A percentile compares a stretch with the other conserved stretches of the same genome.
Evolutionary conservation across 2,888 invertebrate genomes (phyloP).

Genomic region (Automeris io): DNA sequence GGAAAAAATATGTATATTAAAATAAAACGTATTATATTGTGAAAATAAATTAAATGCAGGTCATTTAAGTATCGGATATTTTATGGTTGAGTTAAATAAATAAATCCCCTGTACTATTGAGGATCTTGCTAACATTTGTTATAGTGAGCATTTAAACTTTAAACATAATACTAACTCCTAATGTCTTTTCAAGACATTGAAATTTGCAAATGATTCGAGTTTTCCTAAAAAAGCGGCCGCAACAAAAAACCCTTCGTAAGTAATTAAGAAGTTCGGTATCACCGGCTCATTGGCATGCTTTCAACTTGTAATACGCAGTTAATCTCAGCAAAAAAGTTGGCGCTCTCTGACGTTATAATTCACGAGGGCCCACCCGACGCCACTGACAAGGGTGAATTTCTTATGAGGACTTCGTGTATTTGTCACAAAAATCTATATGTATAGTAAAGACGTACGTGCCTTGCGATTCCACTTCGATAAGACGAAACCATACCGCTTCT

Average conservation of each 20-base stretch:
- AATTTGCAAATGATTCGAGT: constrained; percentile 44
- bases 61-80: too few species aligned
- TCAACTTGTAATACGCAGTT: constrained; percentile 64
- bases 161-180: constrained; percentile 40
- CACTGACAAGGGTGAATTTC: constrained; percentile 61
- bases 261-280: constrained; percentile 65
- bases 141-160: constrained; percentile 16
- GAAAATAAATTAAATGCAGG: too few species aligned
- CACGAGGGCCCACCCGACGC: constrained; percentile 46
- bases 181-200: constrained; percentile 33
- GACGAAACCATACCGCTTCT: constrained; percentile 27
- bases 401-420: constrained; percentile 53
- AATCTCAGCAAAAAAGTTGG: constrained; percentile 65
- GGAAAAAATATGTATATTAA: too few species aligned
- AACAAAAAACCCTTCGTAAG: constrained; percentile 50
- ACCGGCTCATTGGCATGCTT: constrained; percentile 66
- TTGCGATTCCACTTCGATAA: constrained; percentile 24
- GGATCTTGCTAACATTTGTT: background rate
- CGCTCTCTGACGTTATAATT: constrained; percentile 60
- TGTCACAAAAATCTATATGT: constrained; percentile 56
- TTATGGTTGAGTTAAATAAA: too few species aligned
- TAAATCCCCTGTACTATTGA: too few species aligned
- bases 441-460: constrained; percentile 30
- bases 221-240: constrained; percentile 33
- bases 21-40: too few species aligned